Conservation (phyloP, 2,113 vertebrate species). For the Podarcis raffonei region DNA sequence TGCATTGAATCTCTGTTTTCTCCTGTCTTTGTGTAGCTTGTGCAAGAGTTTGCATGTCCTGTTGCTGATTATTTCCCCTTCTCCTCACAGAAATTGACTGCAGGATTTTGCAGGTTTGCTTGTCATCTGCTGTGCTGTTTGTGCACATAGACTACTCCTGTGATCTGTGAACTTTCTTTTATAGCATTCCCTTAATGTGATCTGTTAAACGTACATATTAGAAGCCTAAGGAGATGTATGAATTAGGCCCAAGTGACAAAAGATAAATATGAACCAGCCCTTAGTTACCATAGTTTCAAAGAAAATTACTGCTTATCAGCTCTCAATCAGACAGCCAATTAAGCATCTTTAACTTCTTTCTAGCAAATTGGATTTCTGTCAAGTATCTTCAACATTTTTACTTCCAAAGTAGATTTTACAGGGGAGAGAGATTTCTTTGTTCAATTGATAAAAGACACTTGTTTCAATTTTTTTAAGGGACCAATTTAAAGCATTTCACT, state of each 20-base stretch:
- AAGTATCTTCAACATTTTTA: neutral
- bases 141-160: neutral
- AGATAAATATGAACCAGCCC: neutral
- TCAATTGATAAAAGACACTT: too few species aligned
- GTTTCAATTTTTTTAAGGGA: neutral
- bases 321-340: neutral
- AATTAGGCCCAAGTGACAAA: neutral
- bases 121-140: neutral
- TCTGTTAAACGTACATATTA: neutral
- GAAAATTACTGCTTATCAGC: neutral
- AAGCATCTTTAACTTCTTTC: neutral
- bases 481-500: neutral
- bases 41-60: neutral
- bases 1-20: neutral
- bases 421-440: too few species aligned
- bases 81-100: neutral
- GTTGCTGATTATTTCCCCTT: neutral
- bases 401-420: neutral
- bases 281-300: slow-evolving; percentile 1
- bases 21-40: neutral
- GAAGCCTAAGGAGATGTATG: neutral
- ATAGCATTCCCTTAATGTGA: neutral
- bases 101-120: neutral
- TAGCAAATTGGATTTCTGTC: neutral
- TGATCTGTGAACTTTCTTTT: neutral